phyloP scores from a whole-genome alignment of 1,140 invertebrate genomes.

The Hesperophylax magnus region DNA sequence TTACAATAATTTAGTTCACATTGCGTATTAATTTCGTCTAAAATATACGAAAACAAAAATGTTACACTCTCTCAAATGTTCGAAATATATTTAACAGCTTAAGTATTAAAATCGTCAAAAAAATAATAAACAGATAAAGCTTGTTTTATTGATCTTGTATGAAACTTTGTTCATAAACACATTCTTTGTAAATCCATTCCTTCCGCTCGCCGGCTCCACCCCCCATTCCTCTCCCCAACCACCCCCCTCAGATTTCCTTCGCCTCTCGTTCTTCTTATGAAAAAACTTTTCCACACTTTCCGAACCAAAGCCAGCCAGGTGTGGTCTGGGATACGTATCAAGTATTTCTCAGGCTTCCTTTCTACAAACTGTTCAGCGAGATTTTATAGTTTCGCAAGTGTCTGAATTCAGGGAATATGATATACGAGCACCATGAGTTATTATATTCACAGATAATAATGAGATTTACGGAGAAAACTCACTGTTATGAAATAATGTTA shows the following conservation, averaged over 20 bases:
- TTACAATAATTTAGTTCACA: too few species aligned
- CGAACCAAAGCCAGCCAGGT: conserved; percentile 27
- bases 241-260: not conserved
- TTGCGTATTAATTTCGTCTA: too few species aligned
- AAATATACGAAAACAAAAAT: too few species aligned
- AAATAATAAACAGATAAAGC: conserved; percentile 29
- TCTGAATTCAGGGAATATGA: not conserved
- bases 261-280: conserved; percentile 43
- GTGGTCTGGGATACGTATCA: conserved; percentile 13
- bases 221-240: not conserved
- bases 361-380: conserved; percentile 7
- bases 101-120: not conserved
- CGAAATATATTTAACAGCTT: not conserved
- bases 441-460: too few species aligned
- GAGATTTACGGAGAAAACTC: too few species aligned
- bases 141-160: conserved; percentile 48
- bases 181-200: conserved; percentile 55
- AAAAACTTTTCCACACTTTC: conserved; percentile 52
- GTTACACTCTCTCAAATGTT: too few species aligned
- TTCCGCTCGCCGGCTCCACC: not conserved
- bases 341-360: not conserved
- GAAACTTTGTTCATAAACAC: conserved; percentile 58
- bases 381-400: conserved; percentile 13
- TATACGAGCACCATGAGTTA: too few species aligned
- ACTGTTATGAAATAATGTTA: too few species aligned